phyloP scores from a whole-genome alignment of 2,797 vertebrate genomes.

The Acrocephalus scirpaceus region DNA sequence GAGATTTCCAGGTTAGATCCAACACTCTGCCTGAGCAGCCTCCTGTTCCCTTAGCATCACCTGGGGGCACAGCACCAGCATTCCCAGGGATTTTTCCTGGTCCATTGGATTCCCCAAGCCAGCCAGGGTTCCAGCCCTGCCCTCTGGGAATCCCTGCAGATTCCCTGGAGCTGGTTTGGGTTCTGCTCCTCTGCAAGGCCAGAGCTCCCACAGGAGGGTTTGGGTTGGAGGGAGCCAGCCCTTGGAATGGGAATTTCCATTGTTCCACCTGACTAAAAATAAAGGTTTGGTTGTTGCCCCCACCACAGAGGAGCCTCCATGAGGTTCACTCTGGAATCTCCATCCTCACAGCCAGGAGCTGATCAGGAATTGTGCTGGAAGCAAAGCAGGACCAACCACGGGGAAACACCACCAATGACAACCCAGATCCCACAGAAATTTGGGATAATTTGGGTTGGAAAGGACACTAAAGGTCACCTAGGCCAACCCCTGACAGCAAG shows the following conservation, averaged over 20 bases:
- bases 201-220: not conserved
- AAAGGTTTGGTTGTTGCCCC: not conserved
- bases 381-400: rapidly evolving
- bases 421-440: not conserved
- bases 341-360: not conserved
- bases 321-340: not conserved
- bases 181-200: not conserved
- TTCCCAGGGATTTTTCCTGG: not conserved
- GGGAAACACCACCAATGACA: not conserved
- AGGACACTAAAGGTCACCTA: not conserved
- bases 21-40: not conserved
- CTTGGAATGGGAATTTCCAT: not conserved
- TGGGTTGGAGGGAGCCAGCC: not conserved
- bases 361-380: not conserved
- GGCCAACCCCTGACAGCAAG: not conserved
- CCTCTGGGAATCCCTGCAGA: not conserved
- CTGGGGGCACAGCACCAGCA: not conserved
- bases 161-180: rapidly evolving
- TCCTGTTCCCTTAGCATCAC: not conserved
- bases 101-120: not conserved
- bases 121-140: not conserved
- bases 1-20: not conserved
- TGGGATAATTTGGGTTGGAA: not conserved
- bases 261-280: not conserved
- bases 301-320: not conserved